phyloP scores from a whole-genome alignment of 2,113 vertebrate genomes.

The Pogona vitticeps region DNA sequence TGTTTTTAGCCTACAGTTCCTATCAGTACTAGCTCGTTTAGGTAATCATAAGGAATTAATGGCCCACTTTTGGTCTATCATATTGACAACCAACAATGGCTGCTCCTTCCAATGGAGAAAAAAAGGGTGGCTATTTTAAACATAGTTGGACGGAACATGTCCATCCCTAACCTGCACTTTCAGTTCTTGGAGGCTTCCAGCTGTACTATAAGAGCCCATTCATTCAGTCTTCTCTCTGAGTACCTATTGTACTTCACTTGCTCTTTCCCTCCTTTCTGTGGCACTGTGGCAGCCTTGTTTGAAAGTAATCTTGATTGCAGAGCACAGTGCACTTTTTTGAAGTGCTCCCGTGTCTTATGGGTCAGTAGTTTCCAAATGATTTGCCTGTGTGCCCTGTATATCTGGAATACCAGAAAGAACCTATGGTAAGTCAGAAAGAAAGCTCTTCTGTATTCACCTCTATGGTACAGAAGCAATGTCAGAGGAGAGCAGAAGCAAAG shows the following conservation, averaged over 20 bases:
- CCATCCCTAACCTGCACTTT: neutral
- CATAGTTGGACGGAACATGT: no score
- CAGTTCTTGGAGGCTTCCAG: neutral
- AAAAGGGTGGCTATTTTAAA: neutral
- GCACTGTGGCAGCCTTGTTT: neutral
- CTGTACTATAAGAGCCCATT: neutral
- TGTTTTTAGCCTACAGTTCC: no score
- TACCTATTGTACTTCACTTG: neutral
- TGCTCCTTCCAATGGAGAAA: neutral
- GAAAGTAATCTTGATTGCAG: neutral
- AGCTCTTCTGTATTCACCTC: neutral
- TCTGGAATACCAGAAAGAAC: neutral
- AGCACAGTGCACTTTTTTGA: constrained; percentile 9
- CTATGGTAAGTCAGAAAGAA: neutral
- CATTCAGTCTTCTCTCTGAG: neutral
- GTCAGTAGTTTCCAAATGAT: neutral
- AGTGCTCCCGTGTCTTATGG: neutral
- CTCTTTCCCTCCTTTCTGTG: neutral
- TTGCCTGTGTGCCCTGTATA: neutral
- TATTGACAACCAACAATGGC: neutral
- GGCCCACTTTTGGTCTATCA: neutral
- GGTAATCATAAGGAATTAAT: neutral
- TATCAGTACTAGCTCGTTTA: neutral
- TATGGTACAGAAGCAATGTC: neutral
- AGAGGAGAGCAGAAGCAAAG: neutral